Evolutionary conservation across 2,113 vertebrate species (phyloP).

Genomic region (Agelaius tricolor): DNA sequence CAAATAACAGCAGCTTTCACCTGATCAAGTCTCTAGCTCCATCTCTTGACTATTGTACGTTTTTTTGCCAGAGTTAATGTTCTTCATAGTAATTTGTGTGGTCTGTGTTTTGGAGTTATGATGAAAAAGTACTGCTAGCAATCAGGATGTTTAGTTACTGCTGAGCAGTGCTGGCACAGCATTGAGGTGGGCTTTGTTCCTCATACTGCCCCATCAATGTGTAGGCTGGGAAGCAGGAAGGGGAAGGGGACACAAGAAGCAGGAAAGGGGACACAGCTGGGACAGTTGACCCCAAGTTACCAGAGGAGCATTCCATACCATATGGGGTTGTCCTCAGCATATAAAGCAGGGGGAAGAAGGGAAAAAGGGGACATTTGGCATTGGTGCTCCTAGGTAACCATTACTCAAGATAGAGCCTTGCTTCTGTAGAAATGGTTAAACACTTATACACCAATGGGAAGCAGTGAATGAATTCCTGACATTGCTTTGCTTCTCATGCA

Average conservation of each 20-base stretch:
- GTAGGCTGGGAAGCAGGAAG: not conserved
- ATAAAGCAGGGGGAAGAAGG: not conserved
- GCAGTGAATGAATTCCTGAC: not conserved
- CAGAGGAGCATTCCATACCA: not conserved
- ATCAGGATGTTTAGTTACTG: not conserved
- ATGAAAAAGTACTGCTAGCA: not conserved
- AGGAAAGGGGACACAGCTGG: not conserved
- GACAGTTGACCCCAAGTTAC: not conserved
- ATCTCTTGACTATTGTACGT: not conserved
- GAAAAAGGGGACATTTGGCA: not conserved
- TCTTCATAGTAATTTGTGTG: not conserved
- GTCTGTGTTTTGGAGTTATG: not conserved
- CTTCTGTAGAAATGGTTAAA: not conserved
- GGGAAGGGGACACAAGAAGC: not conserved
- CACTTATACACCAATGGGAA: rapidly evolving
- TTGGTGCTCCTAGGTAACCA: not conserved
- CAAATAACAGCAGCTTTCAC: not conserved
- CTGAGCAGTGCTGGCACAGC: not conserved
- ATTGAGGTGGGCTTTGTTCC: not conserved
- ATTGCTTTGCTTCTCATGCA: not conserved
- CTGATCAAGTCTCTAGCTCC: not conserved
- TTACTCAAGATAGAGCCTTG: rapidly evolving
- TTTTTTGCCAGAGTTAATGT: not conserved
- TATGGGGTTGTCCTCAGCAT: not conserved
- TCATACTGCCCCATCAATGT: rapidly evolving